Evolutionary conservation across 92 coral and sea anemone species (phyloP).

Genomic region (Galaxea fascicularis): DNA sequence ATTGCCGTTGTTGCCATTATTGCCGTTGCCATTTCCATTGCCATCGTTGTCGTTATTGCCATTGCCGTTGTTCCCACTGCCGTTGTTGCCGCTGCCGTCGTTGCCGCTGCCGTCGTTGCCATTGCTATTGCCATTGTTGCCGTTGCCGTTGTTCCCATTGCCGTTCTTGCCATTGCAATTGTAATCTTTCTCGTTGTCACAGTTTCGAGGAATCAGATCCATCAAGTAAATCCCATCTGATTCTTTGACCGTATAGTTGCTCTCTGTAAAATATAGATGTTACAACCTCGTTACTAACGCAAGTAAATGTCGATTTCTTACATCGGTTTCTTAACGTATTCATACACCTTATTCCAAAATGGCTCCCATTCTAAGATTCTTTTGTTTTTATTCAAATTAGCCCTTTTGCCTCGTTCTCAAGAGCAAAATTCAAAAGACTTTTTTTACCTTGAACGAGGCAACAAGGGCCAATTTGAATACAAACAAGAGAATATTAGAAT

Average conservation of each 20-base stretch:
- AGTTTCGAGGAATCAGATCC: constrained; percentile 4
- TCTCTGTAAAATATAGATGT: not conserved
- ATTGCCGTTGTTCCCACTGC: too few species aligned
- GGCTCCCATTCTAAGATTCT: too few species aligned
- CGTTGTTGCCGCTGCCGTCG: not conserved
- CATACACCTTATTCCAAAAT: too few species aligned
- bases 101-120: too few species aligned
- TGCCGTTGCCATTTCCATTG: not conserved
- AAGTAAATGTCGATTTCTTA: not conserved
- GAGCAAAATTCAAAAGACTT: too few species aligned
- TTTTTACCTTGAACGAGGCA: too few species aligned
- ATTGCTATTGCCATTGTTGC: too few species aligned
- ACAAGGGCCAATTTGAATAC: too few species aligned
- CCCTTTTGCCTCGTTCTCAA: too few species aligned
- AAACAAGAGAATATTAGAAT: too few species aligned
- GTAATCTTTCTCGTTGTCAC: not conserved
- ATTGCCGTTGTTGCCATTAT: not conserved
- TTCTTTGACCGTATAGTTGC: not conserved
- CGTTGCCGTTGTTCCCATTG: not conserved
- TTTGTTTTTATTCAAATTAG: too few species aligned
- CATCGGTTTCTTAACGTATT: too few species aligned
- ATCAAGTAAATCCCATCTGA: not conserved
- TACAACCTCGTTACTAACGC: not conserved
- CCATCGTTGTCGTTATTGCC: not conserved
- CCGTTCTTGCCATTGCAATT: constrained; percentile 32